A percentile compares a stretch with the other conserved stretches of the same genome.
These are phyloP conservation scores for Gymnorhina tibicen DNA, from an alignment of 2,113 vertebrate genomes.

Conservation along the genomic window DNA sequence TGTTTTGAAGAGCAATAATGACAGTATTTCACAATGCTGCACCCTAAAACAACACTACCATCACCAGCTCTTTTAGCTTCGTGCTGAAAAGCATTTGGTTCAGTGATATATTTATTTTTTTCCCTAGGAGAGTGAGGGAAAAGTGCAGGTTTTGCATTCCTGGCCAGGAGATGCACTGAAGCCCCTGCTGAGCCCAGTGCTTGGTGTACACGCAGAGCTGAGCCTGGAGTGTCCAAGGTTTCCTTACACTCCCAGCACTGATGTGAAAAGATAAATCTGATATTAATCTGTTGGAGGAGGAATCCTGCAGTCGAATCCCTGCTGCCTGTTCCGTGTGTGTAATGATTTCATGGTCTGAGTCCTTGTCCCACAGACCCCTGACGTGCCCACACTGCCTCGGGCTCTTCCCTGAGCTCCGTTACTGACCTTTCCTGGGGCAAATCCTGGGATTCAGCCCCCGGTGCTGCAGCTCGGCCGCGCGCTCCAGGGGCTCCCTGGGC, in stretches of 20 bases:
- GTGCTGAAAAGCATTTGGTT: neutral
- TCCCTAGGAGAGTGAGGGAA: slow-evolving; percentile 2
- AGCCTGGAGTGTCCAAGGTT: neutral
- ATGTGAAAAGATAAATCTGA: neutral
- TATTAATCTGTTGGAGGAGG: neutral
- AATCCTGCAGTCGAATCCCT: neutral
- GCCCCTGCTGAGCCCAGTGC: neutral
- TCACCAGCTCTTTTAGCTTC: neutral
- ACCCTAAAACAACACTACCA: neutral
- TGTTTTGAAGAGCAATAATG: neutral
- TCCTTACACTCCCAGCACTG: neutral
- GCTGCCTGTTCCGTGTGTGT: neutral
- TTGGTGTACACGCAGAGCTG: neutral
- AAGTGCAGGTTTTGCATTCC: slow-evolving; percentile 10
- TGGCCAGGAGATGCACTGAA: slow-evolving; percentile 3
- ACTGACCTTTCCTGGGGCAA: neutral
- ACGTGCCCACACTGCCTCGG: neutral
- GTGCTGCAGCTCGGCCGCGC: neutral
- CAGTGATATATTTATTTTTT: neutral
- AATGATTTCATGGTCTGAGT: neutral
- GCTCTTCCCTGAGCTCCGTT: neutral
- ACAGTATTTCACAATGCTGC: neutral
- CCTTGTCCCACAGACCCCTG: neutral
- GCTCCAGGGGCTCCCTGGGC: neutral
- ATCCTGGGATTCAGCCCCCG: neutral